Evolutionary conservation across 2,113 vertebrate species (phyloP).

Genomic region (Aegotheles bennettii): DNA sequence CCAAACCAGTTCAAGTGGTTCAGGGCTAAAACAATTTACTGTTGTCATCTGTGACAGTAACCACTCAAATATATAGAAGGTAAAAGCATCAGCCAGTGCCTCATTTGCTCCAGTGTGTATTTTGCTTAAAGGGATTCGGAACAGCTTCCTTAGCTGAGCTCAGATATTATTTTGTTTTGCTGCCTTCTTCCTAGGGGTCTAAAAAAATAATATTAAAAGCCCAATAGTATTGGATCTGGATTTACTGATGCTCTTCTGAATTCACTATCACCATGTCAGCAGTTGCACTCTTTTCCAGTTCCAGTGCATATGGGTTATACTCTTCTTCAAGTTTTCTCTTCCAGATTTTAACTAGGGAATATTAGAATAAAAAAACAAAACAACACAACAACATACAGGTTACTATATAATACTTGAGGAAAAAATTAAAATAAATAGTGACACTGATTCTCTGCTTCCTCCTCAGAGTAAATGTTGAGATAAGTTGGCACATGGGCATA

Average conservation of each 20-base stretch:
- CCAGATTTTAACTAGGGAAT: conserved; percentile 75
- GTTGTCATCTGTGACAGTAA: neutral
- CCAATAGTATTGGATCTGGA: neutral
- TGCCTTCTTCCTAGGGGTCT: neutral
- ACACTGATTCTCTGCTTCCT: neutral
- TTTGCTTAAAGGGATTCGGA: neutral
- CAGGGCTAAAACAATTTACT: neutral
- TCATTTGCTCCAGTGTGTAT: neutral
- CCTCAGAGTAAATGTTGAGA: neutral
- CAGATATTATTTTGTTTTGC: neutral
- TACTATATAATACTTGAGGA: neutral
- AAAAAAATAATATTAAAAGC: neutral
- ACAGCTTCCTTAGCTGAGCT: neutral
- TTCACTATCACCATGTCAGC: conserved; percentile 61
- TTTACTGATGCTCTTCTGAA: conserved; percentile 57
- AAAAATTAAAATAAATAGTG: neutral
- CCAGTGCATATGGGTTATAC: conserved; percentile 66
- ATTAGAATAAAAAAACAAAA: neutral
- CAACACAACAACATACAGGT: neutral
- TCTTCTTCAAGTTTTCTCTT: conserved; percentile 72
- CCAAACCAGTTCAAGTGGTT: neutral
- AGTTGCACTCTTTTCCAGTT: conserved; percentile 64
- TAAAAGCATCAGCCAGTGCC: neutral
- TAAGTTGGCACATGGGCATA: neutral
- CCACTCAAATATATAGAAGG: neutral